phyloP scores from a whole-genome alignment of 2,888 invertebrate species.

The Hipparchia semele region DNA sequence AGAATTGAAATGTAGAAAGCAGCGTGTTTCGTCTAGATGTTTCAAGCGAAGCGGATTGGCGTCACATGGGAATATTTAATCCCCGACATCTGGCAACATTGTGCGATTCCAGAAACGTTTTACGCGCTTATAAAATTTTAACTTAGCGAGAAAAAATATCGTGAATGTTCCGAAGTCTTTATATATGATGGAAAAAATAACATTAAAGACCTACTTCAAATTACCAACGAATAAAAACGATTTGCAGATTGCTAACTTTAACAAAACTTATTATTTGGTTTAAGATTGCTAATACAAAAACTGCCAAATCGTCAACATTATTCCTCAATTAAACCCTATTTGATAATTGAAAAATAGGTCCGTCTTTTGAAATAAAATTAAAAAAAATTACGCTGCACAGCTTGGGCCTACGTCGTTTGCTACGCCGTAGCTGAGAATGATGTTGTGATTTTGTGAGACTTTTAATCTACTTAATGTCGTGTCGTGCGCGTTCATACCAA shows the following conservation, averaged over 20 bases:
- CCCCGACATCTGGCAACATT: slow-evolving; percentile 25
- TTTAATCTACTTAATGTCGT: no score
- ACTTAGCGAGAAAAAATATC: slow-evolving; percentile 8
- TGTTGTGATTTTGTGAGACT: no score
- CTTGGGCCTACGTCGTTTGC: not conserved
- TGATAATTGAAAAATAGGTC: not conserved
- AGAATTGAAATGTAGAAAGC: slow-evolving; percentile 21
- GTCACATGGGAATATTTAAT: slow-evolving; percentile 29
- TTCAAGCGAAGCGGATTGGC: slow-evolving; percentile 27
- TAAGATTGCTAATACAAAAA: not conserved
- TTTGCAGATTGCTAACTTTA: no score
- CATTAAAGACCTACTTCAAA: not conserved
- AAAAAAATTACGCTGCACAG: no score
- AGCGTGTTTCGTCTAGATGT: slow-evolving; percentile 22
- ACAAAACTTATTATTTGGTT: no score
- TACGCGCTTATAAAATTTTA: slow-evolving; percentile 26
- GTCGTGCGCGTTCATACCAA: no score
- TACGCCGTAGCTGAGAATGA: not conserved
- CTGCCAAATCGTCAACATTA: no score
- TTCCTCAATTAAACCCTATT: not conserved
- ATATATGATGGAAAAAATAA: not conserved
- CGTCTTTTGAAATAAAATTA: no score
- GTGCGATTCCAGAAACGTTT: slow-evolving; percentile 24
- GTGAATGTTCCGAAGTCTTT: not conserved
- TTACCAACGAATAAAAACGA: no score